Conservation (phyloP, 2,113 vertebrate species). For the Ardeotis arabs region DNA sequence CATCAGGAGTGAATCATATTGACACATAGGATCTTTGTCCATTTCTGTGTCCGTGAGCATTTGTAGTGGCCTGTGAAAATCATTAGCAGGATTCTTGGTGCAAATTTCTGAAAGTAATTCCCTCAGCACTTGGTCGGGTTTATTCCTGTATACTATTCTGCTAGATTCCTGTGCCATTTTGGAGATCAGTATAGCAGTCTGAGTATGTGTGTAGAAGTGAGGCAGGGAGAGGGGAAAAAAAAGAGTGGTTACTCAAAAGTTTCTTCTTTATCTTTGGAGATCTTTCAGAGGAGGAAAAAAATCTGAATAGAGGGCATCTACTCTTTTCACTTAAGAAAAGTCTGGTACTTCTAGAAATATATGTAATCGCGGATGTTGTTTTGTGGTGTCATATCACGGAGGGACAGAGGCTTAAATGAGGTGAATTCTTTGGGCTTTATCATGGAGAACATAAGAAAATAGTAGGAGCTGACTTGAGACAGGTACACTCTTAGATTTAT, state of each 20-base stretch:
- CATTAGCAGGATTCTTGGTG: rapidly evolving
- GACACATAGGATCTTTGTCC: background rate
- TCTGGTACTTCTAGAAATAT: background rate
- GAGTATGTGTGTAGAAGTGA: background rate
- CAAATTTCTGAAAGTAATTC: background rate
- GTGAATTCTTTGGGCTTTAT: background rate
- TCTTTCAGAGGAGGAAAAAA: background rate
- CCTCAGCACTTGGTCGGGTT: background rate
- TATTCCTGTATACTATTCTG: background rate
- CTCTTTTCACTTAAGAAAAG: background rate
- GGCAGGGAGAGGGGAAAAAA: no score
- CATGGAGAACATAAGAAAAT: background rate
- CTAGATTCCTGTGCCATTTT: background rate
- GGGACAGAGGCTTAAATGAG: background rate
- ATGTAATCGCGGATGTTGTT: background rate
- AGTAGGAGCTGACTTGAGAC: background rate
- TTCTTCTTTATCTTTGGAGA: background rate
- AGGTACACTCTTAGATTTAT: background rate
- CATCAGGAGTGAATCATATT: background rate
- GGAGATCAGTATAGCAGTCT: background rate
- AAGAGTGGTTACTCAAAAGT: background rate
- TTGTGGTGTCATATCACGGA: background rate
- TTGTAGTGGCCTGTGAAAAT: background rate
- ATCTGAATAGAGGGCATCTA: background rate
- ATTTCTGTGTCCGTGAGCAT: background rate